Evolutionary conservation across 2,797 vertebrate genomes (phyloP).

Genomic region (Enteromius mattozi): DNA sequence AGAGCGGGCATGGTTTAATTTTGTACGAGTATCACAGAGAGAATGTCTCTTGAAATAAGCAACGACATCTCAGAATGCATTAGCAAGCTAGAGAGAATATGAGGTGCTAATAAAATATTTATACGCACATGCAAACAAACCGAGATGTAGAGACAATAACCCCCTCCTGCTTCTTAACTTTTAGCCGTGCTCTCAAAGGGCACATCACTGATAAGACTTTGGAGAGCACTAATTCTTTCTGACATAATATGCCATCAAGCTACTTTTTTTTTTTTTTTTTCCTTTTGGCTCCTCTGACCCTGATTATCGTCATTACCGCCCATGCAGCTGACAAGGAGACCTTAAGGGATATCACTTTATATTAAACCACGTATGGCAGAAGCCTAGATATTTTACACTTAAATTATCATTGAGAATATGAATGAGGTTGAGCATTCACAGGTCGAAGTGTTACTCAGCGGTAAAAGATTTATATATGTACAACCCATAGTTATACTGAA

Average conservation of each 20-base stretch:
- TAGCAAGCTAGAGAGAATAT: constrained; percentile 34
- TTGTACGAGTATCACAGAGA: constrained; percentile 5
- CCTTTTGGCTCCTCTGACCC: constrained; percentile 54
- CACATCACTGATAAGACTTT: constrained; percentile 73
- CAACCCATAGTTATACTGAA: neutral
- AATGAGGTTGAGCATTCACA: constrained; percentile 68
- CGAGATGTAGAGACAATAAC: constrained; percentile 32
- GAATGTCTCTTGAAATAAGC: constrained; percentile 19
- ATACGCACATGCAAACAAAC: constrained; percentile 37
- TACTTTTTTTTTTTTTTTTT: constrained; percentile 64
- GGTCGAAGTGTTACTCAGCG: constrained; percentile 27
- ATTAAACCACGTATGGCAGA: constrained; percentile 76
- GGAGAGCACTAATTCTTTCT: constrained; percentile 74
- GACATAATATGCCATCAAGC: constrained; percentile 76
- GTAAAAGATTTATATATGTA: neutral
- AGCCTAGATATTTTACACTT: constrained; percentile 30
- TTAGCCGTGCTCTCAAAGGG: constrained; percentile 69
- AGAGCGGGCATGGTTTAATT: constrained; percentile 23
- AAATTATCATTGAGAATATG: constrained; percentile 71
- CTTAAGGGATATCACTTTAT: constrained; percentile 82
- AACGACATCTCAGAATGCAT: constrained; percentile 27
- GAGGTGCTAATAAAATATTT: constrained; percentile 41
- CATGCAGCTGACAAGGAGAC: constrained; percentile 82
- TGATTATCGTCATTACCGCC: constrained; percentile 79
- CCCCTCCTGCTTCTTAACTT: constrained; percentile 40